Base-by-base conservation (phyloP, 2,113 vertebrate genomes). In the Catharus bicknelli region DNA sequence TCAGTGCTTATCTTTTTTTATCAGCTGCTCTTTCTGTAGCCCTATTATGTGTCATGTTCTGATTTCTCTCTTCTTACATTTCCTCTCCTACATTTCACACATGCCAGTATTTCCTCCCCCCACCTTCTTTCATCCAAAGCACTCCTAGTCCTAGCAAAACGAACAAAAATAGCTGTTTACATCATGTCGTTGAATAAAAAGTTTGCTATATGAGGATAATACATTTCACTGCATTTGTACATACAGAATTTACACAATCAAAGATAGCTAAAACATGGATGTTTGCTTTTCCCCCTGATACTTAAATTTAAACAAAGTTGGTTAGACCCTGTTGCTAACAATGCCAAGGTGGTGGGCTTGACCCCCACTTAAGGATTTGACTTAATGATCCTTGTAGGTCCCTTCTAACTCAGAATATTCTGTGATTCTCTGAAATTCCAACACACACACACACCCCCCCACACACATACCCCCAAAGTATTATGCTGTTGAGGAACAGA, bases 81-180 rank as follows among this genome's bases (percentile, higher is more conserved):
- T 97, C 89, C 86, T 95, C 64, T 96, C 85, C 86, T 95, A 73
- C 36, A 90, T 95, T 93, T 96, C 89, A 91, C 76, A 90, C 79
- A 90, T 92, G 58, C 83, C 45, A 92, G 72, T 84, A 64, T 76
- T 91, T 90, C 67, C 74, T 79, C 14, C 53, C 47, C 36, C 26
- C 27, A 32, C 21, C 34, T 63, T 75, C 51, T 89, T 93, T 94
- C 61, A 91, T 95, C 34, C 50, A 81, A 85, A 93, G 30, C 55
- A 59, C 38, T 95, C n/a, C 32, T 67, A 93, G 58, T 90, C 58
- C 73, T 91, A 88, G 43, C 48, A 79, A 84, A 96, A 95, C 74
- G 85, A 78, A 73, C 34, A 80, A 91, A 95, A 79, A 88, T 91
- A 94, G n/a, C 45, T 86, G 43, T 86, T 90, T 83, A 59, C 45